Evolutionary conservation across 1,140 invertebrate genomes (phyloP), one percentile per base, ranked within the genome.

Genomic region (Apis florea): DNA sequence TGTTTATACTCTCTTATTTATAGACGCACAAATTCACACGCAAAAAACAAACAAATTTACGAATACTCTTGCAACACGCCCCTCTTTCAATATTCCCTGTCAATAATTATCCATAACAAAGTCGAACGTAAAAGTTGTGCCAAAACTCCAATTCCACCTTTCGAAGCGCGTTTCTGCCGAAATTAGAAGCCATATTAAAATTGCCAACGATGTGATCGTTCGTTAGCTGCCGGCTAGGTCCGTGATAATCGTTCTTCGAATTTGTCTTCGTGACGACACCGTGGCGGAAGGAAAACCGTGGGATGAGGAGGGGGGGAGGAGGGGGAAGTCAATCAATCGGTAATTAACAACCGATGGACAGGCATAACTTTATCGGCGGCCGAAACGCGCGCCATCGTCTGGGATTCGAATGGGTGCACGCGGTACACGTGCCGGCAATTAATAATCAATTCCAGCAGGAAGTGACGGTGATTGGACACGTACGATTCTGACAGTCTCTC

Each of bases 301-400:
- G n/a, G n/a, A n/a, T n/a, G n/a, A n/a, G n/a, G n/a, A n/a, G n/a
- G 31, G 5, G 31, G 31, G 31, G 31, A 31, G 83, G 47, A 61
- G 24, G 8, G 47, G 24, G 66, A 75, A 85, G 79, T 82, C 83
- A 87, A 83, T 87, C 86, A 87, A 85, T 82, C 61, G 85, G 61
- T 87, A 88, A 88, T 88, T 88, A 87, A 79, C 80, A 88, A 79
- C 86, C 81, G 64, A 84, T 87, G 86, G 83, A 85, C 82, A 79
- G 72, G 72, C 86, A 85, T 87, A 87, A 87, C 79, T 84, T 87
- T 88, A 85, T 74, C 83, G 76, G 75, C 71, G 51, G 76, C 63
- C 76, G 76, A 87, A 88, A 88, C 75, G 79, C 79, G 59, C 67
- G 31, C 51, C 61, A 54, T 86, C 85, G 73, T 88, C 75, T 66